Percentiles rank a stretch among this genome's conserved stretches.
These are phyloP conservation scores for Oasisia sp. DNA, from an alignment of 2,888 invertebrate genomes.

Conservation along the genomic window DNA sequence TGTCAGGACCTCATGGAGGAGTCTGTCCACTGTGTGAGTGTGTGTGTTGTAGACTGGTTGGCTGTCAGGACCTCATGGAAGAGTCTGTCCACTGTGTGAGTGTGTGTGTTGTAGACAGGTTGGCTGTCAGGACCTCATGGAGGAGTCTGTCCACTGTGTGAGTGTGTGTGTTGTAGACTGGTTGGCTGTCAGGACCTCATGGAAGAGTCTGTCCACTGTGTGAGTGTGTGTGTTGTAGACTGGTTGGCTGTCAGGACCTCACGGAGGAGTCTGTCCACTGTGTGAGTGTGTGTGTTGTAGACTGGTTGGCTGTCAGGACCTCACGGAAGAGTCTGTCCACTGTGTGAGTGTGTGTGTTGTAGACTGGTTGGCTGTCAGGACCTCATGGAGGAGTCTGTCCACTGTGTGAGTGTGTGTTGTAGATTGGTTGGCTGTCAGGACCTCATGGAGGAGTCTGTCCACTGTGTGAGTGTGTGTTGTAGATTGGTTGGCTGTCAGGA, in stretches of 20 bases:
- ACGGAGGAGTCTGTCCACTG: conserved; percentile 81
- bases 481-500: conserved; percentile 22
- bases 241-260: conserved; percentile 64
- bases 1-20: conserved; percentile 80
- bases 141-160: conserved; percentile 81
- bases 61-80: neutral
- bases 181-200: neutral
- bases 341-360: neutral
- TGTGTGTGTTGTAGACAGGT: conserved; percentile 37
- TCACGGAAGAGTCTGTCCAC: neutral
- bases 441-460: conserved; percentile 61
- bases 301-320: neutral
- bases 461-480: neutral
- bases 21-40: no score
- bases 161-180: neutral
- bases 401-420: conserved; percentile 9
- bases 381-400: no score
- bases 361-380: no score
- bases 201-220: neutral
- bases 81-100: neutral
- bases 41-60: neutral
- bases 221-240: conserved; percentile 29
- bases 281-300: neutral
- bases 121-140: conserved; percentile 72
- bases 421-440: conserved; percentile 45